These are phyloP conservation scores for Cephalopholis sonnerati DNA, from an alignment of 2,113 vertebrate species.

Conservation along the genomic window DNA sequence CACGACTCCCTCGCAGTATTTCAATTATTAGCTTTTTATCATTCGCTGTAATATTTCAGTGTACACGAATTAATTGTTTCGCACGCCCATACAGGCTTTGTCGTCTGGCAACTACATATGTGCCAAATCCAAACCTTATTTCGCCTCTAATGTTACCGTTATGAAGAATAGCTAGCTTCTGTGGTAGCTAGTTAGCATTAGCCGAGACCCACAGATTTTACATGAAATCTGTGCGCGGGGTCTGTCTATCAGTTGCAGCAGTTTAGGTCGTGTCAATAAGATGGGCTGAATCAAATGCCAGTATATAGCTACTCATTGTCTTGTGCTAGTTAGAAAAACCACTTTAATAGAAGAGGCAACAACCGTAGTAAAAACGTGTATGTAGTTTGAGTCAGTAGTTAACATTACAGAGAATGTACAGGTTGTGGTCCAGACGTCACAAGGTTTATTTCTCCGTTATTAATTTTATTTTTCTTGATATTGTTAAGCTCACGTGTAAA, in stretches of 20 bases:
- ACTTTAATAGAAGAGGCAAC: accelerated
- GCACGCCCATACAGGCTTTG: background rate
- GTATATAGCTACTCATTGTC: accelerated
- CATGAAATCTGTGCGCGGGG: constrained; percentile 18
- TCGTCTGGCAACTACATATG: background rate
- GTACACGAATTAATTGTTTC: accelerated
- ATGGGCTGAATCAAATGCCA: background rate
- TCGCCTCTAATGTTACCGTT: background rate
- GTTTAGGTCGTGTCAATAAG: background rate
- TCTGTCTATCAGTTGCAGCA: background rate
- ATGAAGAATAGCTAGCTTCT: constrained; percentile 33
- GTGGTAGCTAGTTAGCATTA: constrained; percentile 60
- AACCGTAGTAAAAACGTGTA: background rate
- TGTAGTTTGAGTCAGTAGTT: background rate
- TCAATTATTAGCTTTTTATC: accelerated
- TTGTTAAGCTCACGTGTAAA: background rate
- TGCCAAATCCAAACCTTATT: background rate
- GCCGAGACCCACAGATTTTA: constrained; percentile 21
- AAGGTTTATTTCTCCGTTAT: background rate
- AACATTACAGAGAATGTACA: too few species aligned
- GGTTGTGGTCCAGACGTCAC: accelerated
- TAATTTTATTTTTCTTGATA: background rate
- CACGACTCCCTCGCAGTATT: constrained; percentile 23
- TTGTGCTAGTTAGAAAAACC: background rate
- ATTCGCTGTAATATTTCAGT: background rate